phyloP scores from a whole-genome alignment of 2,888 invertebrate genomes.

The Acrocyrtus sp. region DNA sequence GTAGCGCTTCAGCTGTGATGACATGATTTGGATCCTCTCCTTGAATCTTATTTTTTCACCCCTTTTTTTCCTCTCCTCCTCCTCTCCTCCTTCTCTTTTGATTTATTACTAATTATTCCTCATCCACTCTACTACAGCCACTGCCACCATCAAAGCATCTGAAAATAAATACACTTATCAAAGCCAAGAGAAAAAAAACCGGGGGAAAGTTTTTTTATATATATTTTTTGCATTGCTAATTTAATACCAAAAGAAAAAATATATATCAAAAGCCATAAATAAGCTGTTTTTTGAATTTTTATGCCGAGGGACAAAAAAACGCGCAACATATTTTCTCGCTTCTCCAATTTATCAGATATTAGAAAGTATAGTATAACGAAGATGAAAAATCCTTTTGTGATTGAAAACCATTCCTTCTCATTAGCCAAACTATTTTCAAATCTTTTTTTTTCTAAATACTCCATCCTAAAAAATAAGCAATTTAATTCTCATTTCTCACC shows the following conservation, averaged over 20 bases:
- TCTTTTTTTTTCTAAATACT: constrained; percentile 19
- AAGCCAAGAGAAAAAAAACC: background rate
- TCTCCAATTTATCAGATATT: background rate
- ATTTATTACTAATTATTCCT: constrained; percentile 42
- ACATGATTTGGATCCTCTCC: constrained; percentile 35
- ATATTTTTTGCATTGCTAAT: constrained; percentile 8
- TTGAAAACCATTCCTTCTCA: constrained; percentile 44
- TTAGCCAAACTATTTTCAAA: constrained; percentile 6
- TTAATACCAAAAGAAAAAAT: constrained; percentile 2
- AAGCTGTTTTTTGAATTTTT: constrained; percentile 16
- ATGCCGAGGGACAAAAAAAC: background rate
- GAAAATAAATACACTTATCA: background rate
- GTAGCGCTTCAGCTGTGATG: constrained; percentile 18
- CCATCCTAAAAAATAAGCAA: no score
- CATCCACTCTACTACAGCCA: background rate
- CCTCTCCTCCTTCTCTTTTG: constrained; percentile 13
- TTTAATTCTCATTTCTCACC: constrained; percentile 44
- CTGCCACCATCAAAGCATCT: background rate
- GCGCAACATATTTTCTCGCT: background rate
- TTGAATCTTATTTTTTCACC: constrained; percentile 11
- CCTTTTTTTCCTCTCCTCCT: constrained; percentile 1
- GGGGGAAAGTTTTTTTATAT: no score
- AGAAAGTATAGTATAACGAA: no score
- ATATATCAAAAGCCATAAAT: constrained; percentile 17
- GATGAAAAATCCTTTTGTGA: constrained; percentile 15